Percentiles rank a stretch among this genome's conserved stretches.
phyloP scores from a whole-genome alignment of 2,888 invertebrate species.

The Maniola hyperantus region DNA sequence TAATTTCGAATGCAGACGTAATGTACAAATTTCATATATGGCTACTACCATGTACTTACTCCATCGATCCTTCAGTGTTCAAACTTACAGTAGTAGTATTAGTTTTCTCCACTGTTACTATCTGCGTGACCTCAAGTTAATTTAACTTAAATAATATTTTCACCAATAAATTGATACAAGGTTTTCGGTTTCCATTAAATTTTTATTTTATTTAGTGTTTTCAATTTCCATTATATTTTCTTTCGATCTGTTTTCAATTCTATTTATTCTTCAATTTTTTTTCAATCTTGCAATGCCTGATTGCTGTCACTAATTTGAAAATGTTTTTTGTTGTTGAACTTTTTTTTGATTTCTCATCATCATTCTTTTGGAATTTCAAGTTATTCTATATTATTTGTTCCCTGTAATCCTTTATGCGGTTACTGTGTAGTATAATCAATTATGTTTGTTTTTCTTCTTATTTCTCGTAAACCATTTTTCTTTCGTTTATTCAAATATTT shows the following conservation, averaged over 20 bases:
- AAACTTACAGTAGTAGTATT: background rate
- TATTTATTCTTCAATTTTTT: background rate
- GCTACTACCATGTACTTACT: background rate
- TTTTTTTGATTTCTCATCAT: too few relatives aligned
- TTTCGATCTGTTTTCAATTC: background rate
- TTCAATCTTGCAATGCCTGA: background rate
- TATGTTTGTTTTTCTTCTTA: too few relatives aligned
- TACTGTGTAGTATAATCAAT: too few relatives aligned
- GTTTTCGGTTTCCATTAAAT: background rate
- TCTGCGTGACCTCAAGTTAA: background rate
- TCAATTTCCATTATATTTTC: background rate
- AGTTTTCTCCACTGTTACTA: background rate
- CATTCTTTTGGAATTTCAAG: too few relatives aligned
- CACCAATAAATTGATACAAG: background rate
- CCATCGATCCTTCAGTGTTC: background rate
- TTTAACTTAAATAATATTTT: too few relatives aligned
- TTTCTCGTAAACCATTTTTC: too few relatives aligned
- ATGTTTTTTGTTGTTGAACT: too few relatives aligned
- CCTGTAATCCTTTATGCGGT: too few relatives aligned
- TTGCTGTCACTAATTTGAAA: too few relatives aligned
- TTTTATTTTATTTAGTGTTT: background rate
- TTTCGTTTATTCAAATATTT: too few relatives aligned
- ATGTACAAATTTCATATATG: background rate
- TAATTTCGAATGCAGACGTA: background rate
- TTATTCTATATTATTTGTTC: too few relatives aligned